phyloP scores from a whole-genome alignment of 1,140 invertebrate species.

The Lasioglossum baleicum region DNA sequence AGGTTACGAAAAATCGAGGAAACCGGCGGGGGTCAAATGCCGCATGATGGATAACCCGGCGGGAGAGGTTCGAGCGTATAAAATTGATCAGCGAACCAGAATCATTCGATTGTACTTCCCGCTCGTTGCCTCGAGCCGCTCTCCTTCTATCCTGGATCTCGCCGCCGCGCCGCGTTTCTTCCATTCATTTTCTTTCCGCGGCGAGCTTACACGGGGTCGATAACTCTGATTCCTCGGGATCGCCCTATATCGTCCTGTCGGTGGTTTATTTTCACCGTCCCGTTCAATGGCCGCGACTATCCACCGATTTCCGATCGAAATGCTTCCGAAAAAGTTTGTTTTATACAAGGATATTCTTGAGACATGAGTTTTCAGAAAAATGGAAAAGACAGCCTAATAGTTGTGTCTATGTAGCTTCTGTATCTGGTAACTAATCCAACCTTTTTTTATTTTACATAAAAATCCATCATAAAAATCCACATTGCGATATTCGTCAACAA shows the following conservation, averaged over 20 bases:
- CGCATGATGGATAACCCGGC: constrained; percentile 63
- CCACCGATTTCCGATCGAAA: constrained; percentile 49
- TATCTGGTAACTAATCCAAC: too few species aligned
- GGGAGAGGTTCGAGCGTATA: constrained; percentile 59
- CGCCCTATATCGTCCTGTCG: constrained; percentile 20
- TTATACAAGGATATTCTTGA: too few species aligned
- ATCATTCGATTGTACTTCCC: constrained; percentile 70
- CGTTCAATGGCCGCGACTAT: constrained; percentile 44
- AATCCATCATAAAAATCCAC: too few species aligned
- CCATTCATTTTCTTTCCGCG: constrained; percentile 56
- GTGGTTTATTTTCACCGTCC: constrained; percentile 57
- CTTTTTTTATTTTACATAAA: too few species aligned
- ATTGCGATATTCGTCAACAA: too few species aligned
- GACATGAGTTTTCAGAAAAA: too few species aligned
- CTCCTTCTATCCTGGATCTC: constrained; percentile 19
- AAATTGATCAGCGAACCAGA: constrained; percentile 70
- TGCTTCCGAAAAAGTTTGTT: too few species aligned
- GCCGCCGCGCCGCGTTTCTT: constrained; percentile 29
- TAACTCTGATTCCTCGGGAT: constrained; percentile 53
- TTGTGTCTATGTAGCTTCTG: too few species aligned
- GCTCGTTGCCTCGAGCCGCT: constrained; percentile 26
- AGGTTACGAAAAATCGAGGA: constrained; percentile 59
- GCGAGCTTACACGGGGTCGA: constrained; percentile 42
- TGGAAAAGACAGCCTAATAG: too few species aligned
- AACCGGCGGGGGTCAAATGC: constrained; percentile 61